Conservation (phyloP, 1,140 invertebrate genomes). For the Papilio polytes region DNA sequence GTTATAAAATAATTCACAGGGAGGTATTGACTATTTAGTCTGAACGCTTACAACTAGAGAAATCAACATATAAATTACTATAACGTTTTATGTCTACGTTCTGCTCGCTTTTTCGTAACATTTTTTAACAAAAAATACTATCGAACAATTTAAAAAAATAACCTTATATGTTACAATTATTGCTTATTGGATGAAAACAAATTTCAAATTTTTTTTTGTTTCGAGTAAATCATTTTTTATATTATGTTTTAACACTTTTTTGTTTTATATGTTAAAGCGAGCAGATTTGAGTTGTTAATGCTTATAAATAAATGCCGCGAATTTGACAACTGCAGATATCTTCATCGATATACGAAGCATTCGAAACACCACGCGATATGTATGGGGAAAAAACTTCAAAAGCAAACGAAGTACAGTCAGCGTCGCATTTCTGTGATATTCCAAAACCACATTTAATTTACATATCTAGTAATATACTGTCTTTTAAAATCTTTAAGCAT, state of each 20-base stretch:
- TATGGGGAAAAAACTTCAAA: conserved; percentile 27
- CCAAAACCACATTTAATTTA: background rate
- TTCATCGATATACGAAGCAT: conserved; percentile 38
- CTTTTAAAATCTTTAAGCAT: background rate
- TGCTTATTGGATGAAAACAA: background rate
- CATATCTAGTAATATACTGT: background rate
- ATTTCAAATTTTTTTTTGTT: no score
- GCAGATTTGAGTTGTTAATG: conserved; percentile 26
- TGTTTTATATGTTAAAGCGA: background rate
- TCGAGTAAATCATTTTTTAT: background rate
- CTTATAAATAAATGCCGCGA: conserved; percentile 34
- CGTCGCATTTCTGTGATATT: background rate
- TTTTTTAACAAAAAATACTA: background rate
- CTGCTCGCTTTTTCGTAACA: conserved; percentile 63
- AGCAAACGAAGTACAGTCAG: conserved; percentile 17
- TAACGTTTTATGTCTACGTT: conserved; percentile 74
- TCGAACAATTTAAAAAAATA: conserved; percentile 67
- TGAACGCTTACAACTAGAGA: conserved; percentile 74
- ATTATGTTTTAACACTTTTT: background rate
- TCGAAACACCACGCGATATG: conserved; percentile 41
- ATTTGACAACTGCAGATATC: background rate
- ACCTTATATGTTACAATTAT: conserved; percentile 49
- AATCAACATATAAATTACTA: conserved; percentile 84
- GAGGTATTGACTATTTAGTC: conserved; percentile 48
- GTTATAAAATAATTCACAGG: conserved; percentile 60